Conservation (phyloP, 2,797 vertebrate species). For the Rhinogobio ventralis region DNA sequence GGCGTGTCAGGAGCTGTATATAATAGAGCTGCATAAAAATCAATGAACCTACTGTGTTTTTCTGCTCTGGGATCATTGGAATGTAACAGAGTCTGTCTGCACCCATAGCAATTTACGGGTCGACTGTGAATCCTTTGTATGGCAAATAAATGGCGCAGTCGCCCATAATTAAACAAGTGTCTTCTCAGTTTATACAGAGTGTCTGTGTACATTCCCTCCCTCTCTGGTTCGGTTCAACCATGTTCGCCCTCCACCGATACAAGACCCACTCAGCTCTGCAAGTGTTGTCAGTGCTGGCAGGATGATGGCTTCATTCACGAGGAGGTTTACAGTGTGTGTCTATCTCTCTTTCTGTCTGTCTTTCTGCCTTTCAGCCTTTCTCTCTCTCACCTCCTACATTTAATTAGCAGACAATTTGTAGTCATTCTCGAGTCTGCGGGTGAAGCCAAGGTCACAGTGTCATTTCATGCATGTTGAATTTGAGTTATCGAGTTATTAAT, state of each 20-base stretch:
- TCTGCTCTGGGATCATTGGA: slow-evolving; percentile 19
- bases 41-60: slow-evolving; percentile 26
- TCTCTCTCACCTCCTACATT: slow-evolving; percentile 59
- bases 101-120: slow-evolving; percentile 29
- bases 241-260: not conserved
- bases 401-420: slow-evolving; percentile 47
- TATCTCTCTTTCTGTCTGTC: not conserved
- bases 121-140: slow-evolving; percentile 49
- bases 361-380: slow-evolving; percentile 17
- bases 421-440: not conserved
- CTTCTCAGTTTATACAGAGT: slow-evolving; percentile 19
- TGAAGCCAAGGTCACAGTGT: slow-evolving; percentile 66
- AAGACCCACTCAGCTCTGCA: not conserved
- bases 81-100: slow-evolving; percentile 7
- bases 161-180: slow-evolving; percentile 36
- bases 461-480: slow-evolving; percentile 71
- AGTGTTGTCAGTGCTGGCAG: not conserved
- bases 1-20: slow-evolving; percentile 2
- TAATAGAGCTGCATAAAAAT: slow-evolving; percentile 40
- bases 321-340: not conserved
- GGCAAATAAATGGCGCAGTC: slow-evolving; percentile 20
- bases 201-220: slow-evolving; percentile 15
- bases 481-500: slow-evolving; percentile 73
- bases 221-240: not conserved
- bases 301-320: not conserved